Conservation (phyloP, 1,140 invertebrate genomes). For the Pantala flavescens region DNA sequence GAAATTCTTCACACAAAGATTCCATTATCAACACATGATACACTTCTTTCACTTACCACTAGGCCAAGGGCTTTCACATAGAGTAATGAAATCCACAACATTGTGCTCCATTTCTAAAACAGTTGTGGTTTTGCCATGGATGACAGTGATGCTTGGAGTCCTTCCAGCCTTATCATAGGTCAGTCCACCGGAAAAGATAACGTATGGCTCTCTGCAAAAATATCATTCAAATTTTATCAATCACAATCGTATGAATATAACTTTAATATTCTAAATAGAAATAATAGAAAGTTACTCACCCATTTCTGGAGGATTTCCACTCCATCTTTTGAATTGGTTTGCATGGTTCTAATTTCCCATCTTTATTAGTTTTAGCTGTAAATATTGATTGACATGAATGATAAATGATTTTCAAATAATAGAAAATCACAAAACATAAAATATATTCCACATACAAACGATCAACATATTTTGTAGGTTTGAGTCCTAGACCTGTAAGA, state of each 20-base stretch:
- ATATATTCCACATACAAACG: too few relatives aligned
- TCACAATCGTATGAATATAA: slow-evolving; percentile 3
- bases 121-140: slow-evolving; percentile 88
- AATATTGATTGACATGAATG: slow-evolving; percentile 26
- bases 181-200: slow-evolving; percentile 93
- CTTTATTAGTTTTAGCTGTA: slow-evolving; percentile 78
- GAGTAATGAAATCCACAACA: slow-evolving; percentile 91
- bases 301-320: slow-evolving; percentile 80
- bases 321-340: slow-evolving; percentile 91
- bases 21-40: too few relatives aligned
- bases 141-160: slow-evolving; percentile 91
- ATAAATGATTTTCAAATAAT: slow-evolving; percentile 12
- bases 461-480: too few relatives aligned
- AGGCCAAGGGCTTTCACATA: slow-evolving; percentile 87
- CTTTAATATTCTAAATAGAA: slow-evolving; percentile 13
- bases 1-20: too few relatives aligned
- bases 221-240: not conserved
- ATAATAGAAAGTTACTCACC: slow-evolving; percentile 48
- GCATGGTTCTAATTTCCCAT: slow-evolving; percentile 74
- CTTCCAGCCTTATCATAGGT: slow-evolving; percentile 77
- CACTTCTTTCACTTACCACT: slow-evolving; percentile 54
- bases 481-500: too few relatives aligned
- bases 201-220: slow-evolving; percentile 62
- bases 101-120: slow-evolving; percentile 98
- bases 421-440: not conserved